Evolutionary conservation across 2,113 vertebrate genomes (phyloP), one percentile per base, ranked within the genome.

Genomic region (Peromyscus leucopus): DNA sequence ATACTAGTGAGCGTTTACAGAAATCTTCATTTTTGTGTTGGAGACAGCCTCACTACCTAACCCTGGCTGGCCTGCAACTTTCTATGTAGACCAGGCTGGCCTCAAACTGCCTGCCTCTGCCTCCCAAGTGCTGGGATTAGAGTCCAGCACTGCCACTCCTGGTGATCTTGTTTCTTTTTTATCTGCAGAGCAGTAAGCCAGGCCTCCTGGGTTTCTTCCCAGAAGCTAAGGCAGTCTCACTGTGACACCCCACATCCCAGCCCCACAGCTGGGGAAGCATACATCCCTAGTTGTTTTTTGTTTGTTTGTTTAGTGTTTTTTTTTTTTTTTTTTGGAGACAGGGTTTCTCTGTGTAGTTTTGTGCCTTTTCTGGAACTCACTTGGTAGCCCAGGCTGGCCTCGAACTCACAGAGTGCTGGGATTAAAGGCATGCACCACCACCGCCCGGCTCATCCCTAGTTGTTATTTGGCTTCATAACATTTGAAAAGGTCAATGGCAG

Each of bases 141-240:
- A 83, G n/a, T 61, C 57, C 79, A 82, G 79, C 0, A 22, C 51
- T 24, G n/a, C 36, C 57, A 63, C n/a, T 63, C 82, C 71, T 57
- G 78, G 79, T 59, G 22, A 80, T n/a, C 51, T 28, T 61, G 6
- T 24, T 89, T 97, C 67, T 67, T 87, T 61, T 92, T n/a, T 67
- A 59, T 86, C 48, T 72, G 57, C 85, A 97, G 61, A 75, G 63
- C 24, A 90, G 87, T 97, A 79, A 88, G 55, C 48, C 57, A 78
- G 46, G 59, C 71, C 46, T 55, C 33, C 42, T 42, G 48, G 26
- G 86, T 78, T 89, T 78, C 91, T 67, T 21, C 48, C 57, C 71
- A 19, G 9, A 87, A 74, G 63, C 15, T 1, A 39, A 84, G 80
- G 24, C 39, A 24, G n/a, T 46, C 39, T 17, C 3, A 9, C 26